phyloP scores from a whole-genome alignment of 2,888 invertebrate genomes.

The Callosobruchus maculatus region DNA sequence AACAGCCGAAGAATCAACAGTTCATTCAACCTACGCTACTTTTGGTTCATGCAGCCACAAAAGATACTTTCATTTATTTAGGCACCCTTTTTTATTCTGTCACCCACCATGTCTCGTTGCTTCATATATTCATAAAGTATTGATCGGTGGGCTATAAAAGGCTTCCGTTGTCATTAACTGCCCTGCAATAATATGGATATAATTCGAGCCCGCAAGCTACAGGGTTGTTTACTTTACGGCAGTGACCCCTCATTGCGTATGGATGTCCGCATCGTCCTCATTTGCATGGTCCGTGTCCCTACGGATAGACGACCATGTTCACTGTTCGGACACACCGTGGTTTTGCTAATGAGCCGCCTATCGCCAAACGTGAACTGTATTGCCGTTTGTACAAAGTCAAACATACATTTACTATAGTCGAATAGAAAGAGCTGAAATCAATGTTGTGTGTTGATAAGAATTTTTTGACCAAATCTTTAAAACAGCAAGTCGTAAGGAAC shows the following conservation, averaged over 20 bases:
- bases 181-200: not conserved
- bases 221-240: not conserved
- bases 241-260: not conserved
- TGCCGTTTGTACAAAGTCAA: not conserved
- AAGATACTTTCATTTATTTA: too few species aligned
- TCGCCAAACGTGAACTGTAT: not conserved
- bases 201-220: not conserved
- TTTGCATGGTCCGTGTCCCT: not conserved
- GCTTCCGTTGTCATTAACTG: not conserved
- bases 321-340: not conserved
- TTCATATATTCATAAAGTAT: not conserved
- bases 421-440: too few species aligned
- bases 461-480: too few species aligned
- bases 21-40: too few species aligned
- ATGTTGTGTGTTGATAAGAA: too few species aligned
- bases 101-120: not conserved
- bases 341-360: not conserved
- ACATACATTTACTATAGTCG: not conserved
- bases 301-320: not conserved
- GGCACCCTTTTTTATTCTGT: too few species aligned
- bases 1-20: too few species aligned
- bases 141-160: not conserved
- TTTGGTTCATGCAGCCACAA: too few species aligned
- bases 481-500: too few species aligned
- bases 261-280: not conserved